Conservation (phyloP, 2,888 invertebrate genomes). For the Drosophila percnosoma region DNA sequence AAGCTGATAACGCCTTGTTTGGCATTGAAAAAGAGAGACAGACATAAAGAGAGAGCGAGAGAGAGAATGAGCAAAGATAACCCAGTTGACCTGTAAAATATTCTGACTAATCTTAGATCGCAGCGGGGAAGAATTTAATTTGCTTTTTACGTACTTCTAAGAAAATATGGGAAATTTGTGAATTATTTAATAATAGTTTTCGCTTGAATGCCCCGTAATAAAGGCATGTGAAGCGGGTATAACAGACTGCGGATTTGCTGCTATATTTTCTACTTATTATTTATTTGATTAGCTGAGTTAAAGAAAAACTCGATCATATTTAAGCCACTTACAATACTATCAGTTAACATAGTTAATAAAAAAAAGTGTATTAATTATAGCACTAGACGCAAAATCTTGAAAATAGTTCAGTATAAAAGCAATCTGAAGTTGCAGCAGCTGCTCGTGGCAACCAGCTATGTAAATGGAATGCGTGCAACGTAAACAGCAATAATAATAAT, state of each 20-base stretch:
- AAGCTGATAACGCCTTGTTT: constrained; percentile 6
- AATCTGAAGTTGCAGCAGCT: background rate
- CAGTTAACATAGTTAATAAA: background rate
- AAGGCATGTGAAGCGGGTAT: background rate
- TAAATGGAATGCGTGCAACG: constrained; percentile 51
- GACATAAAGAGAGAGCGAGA: background rate
- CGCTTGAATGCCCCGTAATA: background rate
- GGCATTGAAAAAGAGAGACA: constrained; percentile 31
- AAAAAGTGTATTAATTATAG: background rate
- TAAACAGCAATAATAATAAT: constrained; percentile 58
- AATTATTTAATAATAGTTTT: background rate
- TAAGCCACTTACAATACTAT: background rate
- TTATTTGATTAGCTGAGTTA: background rate
- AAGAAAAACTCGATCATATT: background rate
- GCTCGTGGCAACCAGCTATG: constrained; percentile 23
- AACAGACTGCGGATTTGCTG: background rate
- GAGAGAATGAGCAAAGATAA: constrained; percentile 14
- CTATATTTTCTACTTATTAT: too few relatives aligned
- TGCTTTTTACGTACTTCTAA: background rate
- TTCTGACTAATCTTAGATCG: constrained; percentile 4
- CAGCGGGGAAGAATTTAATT: background rate
- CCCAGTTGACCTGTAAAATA: constrained; percentile 17
- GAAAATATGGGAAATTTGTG: background rate
- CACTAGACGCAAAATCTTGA: background rate
- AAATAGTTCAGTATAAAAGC: background rate